Evolutionary conservation across 2,888 invertebrate genomes (phyloP).

Genomic region (Dryobotodes eremita): DNA sequence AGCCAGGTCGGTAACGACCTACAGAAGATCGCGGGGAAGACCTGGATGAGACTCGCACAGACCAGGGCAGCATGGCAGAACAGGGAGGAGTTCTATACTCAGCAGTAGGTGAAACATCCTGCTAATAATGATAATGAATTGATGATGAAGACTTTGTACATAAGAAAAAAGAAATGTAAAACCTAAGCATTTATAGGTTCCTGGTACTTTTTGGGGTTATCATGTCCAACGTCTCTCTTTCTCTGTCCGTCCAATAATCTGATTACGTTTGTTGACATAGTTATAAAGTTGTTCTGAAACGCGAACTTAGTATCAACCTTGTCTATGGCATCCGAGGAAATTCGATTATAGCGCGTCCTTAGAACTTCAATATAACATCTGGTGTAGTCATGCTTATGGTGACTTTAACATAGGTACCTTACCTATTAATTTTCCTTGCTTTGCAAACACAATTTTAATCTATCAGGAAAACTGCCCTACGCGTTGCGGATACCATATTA

Average conservation of each 20-base stretch:
- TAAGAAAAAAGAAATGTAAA: not conserved
- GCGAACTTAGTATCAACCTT: constrained; percentile 9
- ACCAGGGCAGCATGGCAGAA: not conserved
- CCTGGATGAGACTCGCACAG: too few relatives aligned
- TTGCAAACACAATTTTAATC: not conserved
- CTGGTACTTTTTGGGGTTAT: not conserved
- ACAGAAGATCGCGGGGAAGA: not conserved
- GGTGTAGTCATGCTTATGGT: not conserved
- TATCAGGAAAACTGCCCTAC: not conserved
- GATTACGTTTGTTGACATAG: constrained; percentile 21
- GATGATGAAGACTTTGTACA: not conserved
- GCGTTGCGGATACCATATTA: not conserved
- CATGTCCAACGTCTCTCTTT: not conserved
- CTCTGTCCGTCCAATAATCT: constrained; percentile 16
- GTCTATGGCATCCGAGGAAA: not conserved
- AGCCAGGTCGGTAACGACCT: not conserved
- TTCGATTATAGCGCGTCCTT: constrained; percentile 12
- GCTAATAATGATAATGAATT: not conserved
- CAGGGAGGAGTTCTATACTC: not conserved
- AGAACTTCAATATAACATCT: constrained; percentile 3
- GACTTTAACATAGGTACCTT: not conserved
- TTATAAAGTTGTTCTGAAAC: constrained; percentile 16
- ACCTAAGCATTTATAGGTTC: not conserved
- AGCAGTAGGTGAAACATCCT: not conserved
- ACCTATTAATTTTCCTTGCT: not conserved